These are phyloP conservation scores for Mercenaria mercenaria DNA, from an alignment of 1,140 invertebrate genomes.

Conservation along the genomic window DNA sequence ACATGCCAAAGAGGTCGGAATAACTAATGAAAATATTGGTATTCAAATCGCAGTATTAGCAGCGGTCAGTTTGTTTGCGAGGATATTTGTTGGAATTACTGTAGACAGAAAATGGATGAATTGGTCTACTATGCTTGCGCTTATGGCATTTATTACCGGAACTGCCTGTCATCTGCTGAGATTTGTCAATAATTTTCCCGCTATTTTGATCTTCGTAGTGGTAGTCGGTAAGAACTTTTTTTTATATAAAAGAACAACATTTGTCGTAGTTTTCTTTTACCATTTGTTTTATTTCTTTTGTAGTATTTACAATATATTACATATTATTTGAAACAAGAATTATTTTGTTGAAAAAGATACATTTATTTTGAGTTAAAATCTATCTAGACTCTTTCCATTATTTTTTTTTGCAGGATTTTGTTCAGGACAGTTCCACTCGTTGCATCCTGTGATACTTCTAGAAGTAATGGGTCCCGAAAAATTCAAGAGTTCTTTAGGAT, in stretches of 20 bases:
- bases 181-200: neutral
- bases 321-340: no score
- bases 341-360: no score
- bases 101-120: constrained; percentile 11
- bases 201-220: neutral
- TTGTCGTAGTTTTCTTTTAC: no score
- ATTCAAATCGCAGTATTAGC: neutral
- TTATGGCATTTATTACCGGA: neutral
- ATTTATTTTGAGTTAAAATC: no score
- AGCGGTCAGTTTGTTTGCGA: neutral
- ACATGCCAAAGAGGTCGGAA: constrained; percentile 1
- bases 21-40: constrained; percentile 24
- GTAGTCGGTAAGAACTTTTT: constrained; percentile 12
- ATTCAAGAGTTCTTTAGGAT: constrained; percentile 37
- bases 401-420: constrained; percentile 26
- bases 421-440: constrained; percentile 23
- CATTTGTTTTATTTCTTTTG: no score
- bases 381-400: no score
- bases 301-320: no score
- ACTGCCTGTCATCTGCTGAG: constrained; percentile 10
- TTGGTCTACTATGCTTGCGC: neutral
- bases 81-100: constrained; percentile 1
- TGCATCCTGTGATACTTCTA: constrained; percentile 10
- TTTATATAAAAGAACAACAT: no score
- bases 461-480: constrained; percentile 38